These are phyloP conservation scores for Rhinogobio ventralis DNA, from an alignment of 2,797 vertebrate genomes.

Conservation along the genomic window DNA sequence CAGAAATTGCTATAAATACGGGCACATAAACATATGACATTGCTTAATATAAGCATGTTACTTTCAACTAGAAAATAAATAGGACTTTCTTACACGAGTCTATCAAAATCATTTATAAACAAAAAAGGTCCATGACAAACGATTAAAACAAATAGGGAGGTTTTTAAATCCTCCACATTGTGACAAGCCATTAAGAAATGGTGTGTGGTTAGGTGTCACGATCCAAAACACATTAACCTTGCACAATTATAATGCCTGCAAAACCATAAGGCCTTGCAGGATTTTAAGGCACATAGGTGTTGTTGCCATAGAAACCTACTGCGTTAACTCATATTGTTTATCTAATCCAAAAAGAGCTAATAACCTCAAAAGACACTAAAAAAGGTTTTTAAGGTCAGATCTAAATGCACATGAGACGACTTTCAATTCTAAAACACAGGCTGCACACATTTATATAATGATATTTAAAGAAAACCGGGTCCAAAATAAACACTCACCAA, in stretches of 20 bases:
- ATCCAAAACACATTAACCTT: conserved; percentile 77
- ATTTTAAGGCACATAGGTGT: conserved; percentile 49
- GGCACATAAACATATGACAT: not conserved
- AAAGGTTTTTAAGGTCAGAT: not conserved
- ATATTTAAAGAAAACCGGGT: not conserved
- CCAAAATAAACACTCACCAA: not conserved
- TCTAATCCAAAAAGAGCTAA: conserved; percentile 1
- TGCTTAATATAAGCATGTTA: not conserved
- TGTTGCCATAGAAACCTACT: conserved; percentile 79
- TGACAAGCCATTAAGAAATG: conserved; percentile 67
- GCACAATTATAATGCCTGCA: conserved; percentile 78
- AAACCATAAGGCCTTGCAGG: conserved; percentile 74
- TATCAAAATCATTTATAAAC: conserved; percentile 66
- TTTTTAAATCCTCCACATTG: conserved; percentile 63
- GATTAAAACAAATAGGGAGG: conserved; percentile 67
- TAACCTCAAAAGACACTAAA: conserved; percentile 22
- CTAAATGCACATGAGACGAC: conserved; percentile 1
- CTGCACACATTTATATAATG: conserved; percentile 10
- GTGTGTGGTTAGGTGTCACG: conserved; percentile 69
- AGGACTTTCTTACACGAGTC: conserved; percentile 48
- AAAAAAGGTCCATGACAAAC: conserved; percentile 54
- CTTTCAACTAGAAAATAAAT: not conserved
- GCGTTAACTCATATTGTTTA: conserved; percentile 57
- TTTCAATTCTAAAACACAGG: conserved; percentile 5
- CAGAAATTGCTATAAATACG: not conserved